Evolutionary conservation across 23 tunicate genomes (phyloP), one percentile per base, ranked within the genome.

Genomic region (Corella eumyota): DNA sequence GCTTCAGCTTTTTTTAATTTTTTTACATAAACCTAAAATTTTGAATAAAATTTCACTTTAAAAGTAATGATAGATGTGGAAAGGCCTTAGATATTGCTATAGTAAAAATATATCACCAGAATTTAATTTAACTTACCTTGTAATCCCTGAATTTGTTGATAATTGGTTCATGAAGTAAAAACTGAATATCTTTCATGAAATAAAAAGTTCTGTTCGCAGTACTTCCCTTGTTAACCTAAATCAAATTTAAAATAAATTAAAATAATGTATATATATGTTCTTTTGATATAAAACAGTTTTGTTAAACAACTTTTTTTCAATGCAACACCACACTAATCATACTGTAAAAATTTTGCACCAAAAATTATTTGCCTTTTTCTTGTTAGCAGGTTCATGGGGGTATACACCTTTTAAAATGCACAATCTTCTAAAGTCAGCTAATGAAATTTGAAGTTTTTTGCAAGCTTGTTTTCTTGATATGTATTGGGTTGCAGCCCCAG

Each of bases 361-460:
- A n/a, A n/a, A n/a, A n/a, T n/a, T n/a, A n/a, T n/a, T n/a, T n/a
- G 80, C 99, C 95, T 69, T 93, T 48, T 93, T 93, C 60, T 82
- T 74, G 35, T 85, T 72, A 36, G 54, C 78, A 0, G 99, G 99
- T 51, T 77, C 80, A 72, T 77, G 95, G 24, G 99, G 99, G 37
- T 93, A 93, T 17, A 93, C 59, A 29, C 99, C 99, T 49, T 93
- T 93, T 30, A 93, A 36, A 48, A 93, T 93, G 46, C 99, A 93
- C 6, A 93, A 34, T 30, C 99, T 62, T 32, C 99, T 68, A 66
- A 93, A 93, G 63, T 93, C 93, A 31, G 99, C 99, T 15, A 93
- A 45, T 20, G 82, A 45, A 0, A 93, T 74, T 50, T 93, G 99
- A 1, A 93, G 84, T 61, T 74, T 77, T 30, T 78, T 72, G 35